Evolutionary conservation across 1,140 invertebrate species (phyloP).

Genomic region (Oryctes rhinoceros): DNA sequence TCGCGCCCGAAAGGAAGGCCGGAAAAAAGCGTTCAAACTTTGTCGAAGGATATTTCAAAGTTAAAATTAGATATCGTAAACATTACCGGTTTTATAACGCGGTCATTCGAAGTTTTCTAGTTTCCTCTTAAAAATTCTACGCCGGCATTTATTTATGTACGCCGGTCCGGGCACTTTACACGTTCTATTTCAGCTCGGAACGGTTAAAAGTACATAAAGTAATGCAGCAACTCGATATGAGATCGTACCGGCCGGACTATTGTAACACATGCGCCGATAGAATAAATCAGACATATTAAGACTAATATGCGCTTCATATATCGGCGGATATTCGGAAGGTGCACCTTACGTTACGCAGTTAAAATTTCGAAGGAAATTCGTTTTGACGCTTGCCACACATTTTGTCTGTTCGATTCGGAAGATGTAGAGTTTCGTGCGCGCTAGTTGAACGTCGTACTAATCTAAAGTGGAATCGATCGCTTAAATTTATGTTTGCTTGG

Average conservation of each 20-base stretch:
- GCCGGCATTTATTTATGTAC: constrained; percentile 26
- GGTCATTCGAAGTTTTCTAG: constrained; percentile 32
- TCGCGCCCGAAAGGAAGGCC: neutral
- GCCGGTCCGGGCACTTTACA: neutral
- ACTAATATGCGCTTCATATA: neutral
- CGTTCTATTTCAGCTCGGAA: constrained; percentile 7
- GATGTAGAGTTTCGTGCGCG: neutral
- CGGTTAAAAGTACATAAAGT: constrained; percentile 14
- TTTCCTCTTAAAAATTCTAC: constrained; percentile 1
- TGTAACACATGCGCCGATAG: neutral
- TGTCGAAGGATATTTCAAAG: constrained; percentile 23
- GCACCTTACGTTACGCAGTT: neutral
- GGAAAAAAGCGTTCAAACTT: constrained; percentile 33
- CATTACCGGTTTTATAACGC: constrained; percentile 30
- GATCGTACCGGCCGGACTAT: neutral
- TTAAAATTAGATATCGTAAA: constrained; percentile 36
- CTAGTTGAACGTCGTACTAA: neutral
- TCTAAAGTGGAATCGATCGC: neutral
- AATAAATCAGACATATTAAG: constrained; percentile 21
- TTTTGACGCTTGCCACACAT: constrained; percentile 8
- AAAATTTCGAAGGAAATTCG: neutral
- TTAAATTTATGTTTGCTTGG: too few species aligned
- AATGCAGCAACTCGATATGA: constrained; percentile 4
- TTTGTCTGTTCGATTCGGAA: neutral
- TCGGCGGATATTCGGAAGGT: neutral